Evolutionary conservation across 2,888 invertebrate species (phyloP).

Genomic region (Acanthosepion pharaonis): DNA sequence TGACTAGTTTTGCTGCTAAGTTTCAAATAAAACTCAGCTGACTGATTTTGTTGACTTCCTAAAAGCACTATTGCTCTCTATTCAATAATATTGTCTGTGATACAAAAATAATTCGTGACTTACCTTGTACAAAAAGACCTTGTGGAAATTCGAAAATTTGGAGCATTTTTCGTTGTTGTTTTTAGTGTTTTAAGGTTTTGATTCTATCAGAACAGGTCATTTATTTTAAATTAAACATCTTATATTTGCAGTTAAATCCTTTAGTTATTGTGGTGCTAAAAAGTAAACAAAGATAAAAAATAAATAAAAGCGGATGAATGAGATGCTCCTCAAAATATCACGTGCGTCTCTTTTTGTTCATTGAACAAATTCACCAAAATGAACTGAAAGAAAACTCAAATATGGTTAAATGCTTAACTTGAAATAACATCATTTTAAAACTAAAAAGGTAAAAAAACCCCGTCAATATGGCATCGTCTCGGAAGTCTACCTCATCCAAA

Average conservation of each 20-base stretch:
- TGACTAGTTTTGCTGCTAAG: not conserved
- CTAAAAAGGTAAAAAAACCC: not conserved
- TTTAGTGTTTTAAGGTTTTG: not conserved
- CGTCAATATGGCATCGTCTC: conserved; percentile 41
- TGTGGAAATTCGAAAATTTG: not conserved
- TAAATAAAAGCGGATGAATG: not conserved
- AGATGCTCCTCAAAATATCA: not conserved
- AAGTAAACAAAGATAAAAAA: not conserved
- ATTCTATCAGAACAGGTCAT: not conserved
- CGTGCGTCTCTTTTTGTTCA: not conserved
- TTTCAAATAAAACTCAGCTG: not conserved
- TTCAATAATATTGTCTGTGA: not conserved
- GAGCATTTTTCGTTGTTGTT: not conserved
- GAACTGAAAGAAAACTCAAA: not conserved
- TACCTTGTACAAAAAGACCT: not conserved
- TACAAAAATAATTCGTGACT: not conserved
- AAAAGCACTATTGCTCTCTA: not conserved
- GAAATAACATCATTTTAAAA: not conserved
- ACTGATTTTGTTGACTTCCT: not conserved
- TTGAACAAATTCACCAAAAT: not conserved
- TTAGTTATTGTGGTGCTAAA: not conserved
- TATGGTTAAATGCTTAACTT: not conserved
- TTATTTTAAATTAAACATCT: not conserved
- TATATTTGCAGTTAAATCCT: not conserved
- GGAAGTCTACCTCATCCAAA: conserved; percentile 45